Evolutionary conservation across 2,797 vertebrate genomes (phyloP).

Genomic region (Octomys mimax): DNA sequence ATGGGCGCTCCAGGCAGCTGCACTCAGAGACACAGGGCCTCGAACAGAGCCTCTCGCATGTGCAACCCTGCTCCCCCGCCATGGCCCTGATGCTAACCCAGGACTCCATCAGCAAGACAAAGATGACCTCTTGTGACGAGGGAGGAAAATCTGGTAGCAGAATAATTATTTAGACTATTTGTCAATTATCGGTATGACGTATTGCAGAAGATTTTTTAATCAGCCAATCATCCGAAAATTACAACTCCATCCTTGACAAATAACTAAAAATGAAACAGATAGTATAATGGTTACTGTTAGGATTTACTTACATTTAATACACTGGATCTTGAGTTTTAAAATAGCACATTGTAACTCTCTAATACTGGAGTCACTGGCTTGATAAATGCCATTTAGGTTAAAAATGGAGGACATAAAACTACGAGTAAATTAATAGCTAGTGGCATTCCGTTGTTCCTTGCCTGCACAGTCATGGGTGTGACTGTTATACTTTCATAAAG

Average conservation of each 20-base stretch:
- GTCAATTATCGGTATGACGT: not conserved
- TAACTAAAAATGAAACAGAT: not conserved
- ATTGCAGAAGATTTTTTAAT: not conserved
- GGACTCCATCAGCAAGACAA: not conserved
- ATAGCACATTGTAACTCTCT: not conserved
- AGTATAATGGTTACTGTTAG: not conserved
- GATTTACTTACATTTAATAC: not conserved
- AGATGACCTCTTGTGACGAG: not conserved
- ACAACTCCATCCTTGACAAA: not conserved
- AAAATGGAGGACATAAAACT: not conserved
- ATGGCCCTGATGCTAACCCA: not conserved
- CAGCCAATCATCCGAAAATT: not conserved
- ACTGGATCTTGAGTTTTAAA: not conserved
- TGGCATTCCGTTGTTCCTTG: not conserved
- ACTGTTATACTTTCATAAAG: not conserved
- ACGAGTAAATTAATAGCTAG: not conserved
- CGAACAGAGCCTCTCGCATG: not conserved
- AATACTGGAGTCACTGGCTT: not conserved
- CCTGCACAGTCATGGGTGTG: not conserved
- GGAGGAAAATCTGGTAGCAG: not conserved
- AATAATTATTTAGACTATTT: not conserved
- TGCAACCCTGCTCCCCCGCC: not conserved
- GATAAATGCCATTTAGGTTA: not conserved
- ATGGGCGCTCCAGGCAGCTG: not conserved
- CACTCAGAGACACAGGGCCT: not conserved